phyloP scores from a whole-genome alignment of 1,140 invertebrate genomes.

The Cherax quadricarinatus region DNA sequence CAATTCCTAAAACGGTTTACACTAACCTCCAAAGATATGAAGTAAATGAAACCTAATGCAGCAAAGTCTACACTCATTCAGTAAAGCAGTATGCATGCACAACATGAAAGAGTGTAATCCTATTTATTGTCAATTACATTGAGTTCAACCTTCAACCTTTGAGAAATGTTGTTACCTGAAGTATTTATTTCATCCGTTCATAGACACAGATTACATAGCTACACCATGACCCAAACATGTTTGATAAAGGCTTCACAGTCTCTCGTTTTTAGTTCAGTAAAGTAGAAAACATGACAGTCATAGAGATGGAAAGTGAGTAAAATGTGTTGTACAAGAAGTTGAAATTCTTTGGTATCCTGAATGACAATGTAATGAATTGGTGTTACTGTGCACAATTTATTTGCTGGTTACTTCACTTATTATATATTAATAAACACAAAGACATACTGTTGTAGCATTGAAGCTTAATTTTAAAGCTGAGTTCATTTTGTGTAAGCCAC shows the following conservation, averaged over 20 bases:
- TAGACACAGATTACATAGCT: neutral
- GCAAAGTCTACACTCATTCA: neutral
- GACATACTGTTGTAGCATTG: neutral
- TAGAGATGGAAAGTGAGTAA: too few relatives aligned
- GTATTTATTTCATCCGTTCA: neutral
- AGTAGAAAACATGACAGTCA: too few relatives aligned
- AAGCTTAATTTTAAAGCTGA: too few relatives aligned
- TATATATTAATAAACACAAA: too few relatives aligned
- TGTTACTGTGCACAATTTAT: too few relatives aligned
- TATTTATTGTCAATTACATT: neutral
- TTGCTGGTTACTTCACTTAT: too few relatives aligned
- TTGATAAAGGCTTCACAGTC: neutral
- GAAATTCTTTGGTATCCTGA: neutral
- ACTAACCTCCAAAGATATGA: neutral
- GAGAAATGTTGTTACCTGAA: conserved; percentile 6
- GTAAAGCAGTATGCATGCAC: neutral
- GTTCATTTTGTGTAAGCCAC: too few relatives aligned
- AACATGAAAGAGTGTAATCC: neutral
- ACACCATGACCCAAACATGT: neutral
- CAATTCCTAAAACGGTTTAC: neutral
- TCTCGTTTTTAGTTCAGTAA: too few relatives aligned
- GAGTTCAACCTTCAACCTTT: neutral
- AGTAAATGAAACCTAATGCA: neutral
- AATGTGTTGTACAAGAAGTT: neutral
- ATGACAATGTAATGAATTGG: too few relatives aligned